Conservation (phyloP, 2,113 vertebrate species). For the Dicrurus megarhynchus region DNA sequence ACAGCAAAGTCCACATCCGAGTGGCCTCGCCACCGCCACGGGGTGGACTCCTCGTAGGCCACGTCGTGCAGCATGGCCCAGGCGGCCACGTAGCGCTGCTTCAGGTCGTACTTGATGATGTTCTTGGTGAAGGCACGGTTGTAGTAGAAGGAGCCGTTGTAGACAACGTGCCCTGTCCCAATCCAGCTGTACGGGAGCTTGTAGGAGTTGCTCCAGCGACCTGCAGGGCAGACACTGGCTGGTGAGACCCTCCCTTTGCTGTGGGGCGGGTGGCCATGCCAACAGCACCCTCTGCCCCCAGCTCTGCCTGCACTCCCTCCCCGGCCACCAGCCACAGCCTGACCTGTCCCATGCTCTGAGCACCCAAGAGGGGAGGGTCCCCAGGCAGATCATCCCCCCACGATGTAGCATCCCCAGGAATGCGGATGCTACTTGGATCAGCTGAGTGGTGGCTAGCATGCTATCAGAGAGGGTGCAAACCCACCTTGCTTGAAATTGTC, state of each 20-base stretch:
- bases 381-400: background rate
- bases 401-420: background rate
- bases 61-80: constrained; percentile 94
- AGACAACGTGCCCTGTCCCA: constrained; percentile 92
- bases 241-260: background rate
- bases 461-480: rapidly evolving
- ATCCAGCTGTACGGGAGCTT: constrained; percentile 98
- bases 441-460: rapidly evolving
- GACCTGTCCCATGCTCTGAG: background rate
- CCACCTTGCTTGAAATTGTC: constrained; percentile 93
- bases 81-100: constrained; percentile 84
- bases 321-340: rapidly evolving
- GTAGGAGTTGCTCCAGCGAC: constrained; percentile 94
- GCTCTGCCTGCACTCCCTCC: background rate
- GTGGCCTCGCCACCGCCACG: constrained; percentile 88
- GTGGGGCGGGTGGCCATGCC: background rate
- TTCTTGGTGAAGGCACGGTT: constrained; percentile 95
- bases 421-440: rapidly evolving
- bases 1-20: constrained; percentile 90
- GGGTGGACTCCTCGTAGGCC: constrained; percentile 83
- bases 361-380: background rate
- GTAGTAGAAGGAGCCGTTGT: constrained; percentile 91
- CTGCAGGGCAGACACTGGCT: constrained; percentile 57
- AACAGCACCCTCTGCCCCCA: background rate
- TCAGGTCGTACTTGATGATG: constrained; percentile 94